A percentile compares a stretch with the other conserved stretches of the same genome.
phyloP scores from a whole-genome alignment of 1,140 invertebrate species.

The Teleopsis dalmanni region DNA sequence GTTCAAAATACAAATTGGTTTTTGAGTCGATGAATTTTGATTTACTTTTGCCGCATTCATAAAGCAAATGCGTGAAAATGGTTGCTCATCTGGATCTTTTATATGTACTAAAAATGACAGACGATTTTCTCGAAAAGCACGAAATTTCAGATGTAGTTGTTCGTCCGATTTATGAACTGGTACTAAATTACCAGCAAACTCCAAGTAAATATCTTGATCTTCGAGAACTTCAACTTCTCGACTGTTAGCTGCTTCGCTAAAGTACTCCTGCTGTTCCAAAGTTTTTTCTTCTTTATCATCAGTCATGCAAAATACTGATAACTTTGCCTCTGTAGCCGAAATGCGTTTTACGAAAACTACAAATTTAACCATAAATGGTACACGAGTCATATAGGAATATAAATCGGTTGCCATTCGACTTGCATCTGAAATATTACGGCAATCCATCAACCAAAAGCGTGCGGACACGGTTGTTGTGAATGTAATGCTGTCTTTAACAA shows the following conservation, averaged over 20 bases:
- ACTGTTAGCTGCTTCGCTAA: constrained; percentile 94
- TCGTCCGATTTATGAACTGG: constrained; percentile 96
- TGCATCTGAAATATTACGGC: constrained; percentile 89
- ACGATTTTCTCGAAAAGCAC: constrained; percentile 94
- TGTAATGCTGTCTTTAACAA: constrained; percentile 96
- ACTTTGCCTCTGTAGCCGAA: constrained; percentile 81
- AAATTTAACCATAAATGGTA: constrained; percentile 94
- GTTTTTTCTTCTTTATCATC: constrained; percentile 99
- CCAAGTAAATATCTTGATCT: constrained; percentile 87
- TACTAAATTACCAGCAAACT: constrained; percentile 94
- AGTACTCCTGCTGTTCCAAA: constrained; percentile 92
- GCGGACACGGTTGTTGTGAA: constrained; percentile 99
- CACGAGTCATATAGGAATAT: constrained; percentile 82
- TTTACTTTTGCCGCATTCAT: constrained; percentile 88
- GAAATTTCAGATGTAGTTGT: constrained; percentile 87
- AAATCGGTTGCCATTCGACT: constrained; percentile 98
- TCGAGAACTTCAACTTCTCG: constrained; percentile 96
- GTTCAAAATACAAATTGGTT: constrained; percentile 95
- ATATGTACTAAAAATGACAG: constrained; percentile 88
- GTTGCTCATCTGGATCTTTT: constrained; percentile 66
- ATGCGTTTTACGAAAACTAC: constrained; percentile 95
- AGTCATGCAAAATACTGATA: constrained; percentile 97
- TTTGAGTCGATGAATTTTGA: constrained; percentile 84
- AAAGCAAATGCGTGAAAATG: constrained; percentile 86
- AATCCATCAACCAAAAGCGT: constrained; percentile 99